phyloP scores from a whole-genome alignment of 2,797 vertebrate genomes.

The Syndactyla subalaris region DNA sequence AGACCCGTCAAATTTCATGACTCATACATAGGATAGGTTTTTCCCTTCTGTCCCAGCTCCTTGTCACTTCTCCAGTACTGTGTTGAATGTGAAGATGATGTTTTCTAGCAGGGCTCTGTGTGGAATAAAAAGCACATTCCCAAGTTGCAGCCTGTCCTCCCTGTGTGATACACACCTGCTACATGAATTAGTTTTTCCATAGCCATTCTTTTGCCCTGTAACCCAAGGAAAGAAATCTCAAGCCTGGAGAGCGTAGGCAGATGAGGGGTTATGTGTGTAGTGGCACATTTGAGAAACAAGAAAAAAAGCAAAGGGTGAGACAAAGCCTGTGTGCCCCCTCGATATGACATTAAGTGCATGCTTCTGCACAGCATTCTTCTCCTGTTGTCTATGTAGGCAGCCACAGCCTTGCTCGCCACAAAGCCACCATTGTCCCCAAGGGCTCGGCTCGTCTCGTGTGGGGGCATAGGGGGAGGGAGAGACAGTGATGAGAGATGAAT shows the following conservation, averaged over 20 bases:
- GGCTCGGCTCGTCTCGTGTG: background rate
- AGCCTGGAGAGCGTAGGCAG: background rate
- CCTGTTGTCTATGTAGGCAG: conserved; percentile 36
- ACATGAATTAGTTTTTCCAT: background rate
- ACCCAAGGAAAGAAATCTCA: background rate
- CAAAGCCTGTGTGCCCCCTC: conserved; percentile 34
- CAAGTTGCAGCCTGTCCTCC: background rate
- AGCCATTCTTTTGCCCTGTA: background rate
- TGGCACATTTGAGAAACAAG: background rate
- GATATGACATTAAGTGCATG: background rate
- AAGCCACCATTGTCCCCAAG: conserved; percentile 56
- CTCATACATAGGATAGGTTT: background rate
- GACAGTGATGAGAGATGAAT: conserved; percentile 35
- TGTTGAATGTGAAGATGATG: background rate
- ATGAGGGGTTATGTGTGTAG: background rate
- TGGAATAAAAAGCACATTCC: background rate
- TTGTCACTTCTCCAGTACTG: background rate
- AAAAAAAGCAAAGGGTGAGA: background rate
- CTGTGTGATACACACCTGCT: background rate
- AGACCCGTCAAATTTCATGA: background rate
- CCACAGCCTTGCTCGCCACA: background rate
- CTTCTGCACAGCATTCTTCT: conserved; percentile 43
- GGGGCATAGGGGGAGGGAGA: background rate
- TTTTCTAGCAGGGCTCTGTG: background rate
- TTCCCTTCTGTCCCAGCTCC: background rate